Evolutionary conservation across 2,888 invertebrate species (phyloP).

Genomic region (Petrolisthes manimaculis): DNA sequence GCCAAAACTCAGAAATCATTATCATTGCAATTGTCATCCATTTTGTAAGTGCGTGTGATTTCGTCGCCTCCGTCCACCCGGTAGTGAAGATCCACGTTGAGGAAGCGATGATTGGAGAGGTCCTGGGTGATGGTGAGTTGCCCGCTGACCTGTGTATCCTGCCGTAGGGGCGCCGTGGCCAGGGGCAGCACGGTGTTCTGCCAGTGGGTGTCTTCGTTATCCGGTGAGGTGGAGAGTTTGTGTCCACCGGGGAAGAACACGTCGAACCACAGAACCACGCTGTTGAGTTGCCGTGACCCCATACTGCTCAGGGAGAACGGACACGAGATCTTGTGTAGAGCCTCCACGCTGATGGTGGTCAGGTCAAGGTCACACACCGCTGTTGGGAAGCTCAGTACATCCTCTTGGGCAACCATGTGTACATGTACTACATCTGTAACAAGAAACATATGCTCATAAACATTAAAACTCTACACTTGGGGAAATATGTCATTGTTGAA

Average conservation of each 20-base stretch:
- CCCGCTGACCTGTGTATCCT: conserved; percentile 46
- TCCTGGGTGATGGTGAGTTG: conserved; percentile 51
- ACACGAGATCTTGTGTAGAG: conserved; percentile 40
- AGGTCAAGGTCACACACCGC: conserved; percentile 63
- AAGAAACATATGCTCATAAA: background rate
- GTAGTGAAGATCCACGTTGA: conserved; percentile 56
- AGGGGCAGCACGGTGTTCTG: conserved; percentile 62
- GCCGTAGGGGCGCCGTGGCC: conserved; percentile 38
- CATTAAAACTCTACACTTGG: background rate
- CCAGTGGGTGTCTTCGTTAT: conserved; percentile 65
- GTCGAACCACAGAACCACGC: conserved; percentile 65
- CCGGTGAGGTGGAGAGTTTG: conserved; percentile 63
- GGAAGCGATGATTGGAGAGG: conserved; percentile 49
- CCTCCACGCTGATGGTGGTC: conserved; percentile 49
- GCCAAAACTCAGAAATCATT: conserved; percentile 55
- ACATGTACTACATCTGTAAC: conserved; percentile 61
- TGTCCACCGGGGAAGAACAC: conserved; percentile 64
- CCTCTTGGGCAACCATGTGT: conserved; percentile 62
- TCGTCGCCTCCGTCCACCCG: conserved; percentile 47
- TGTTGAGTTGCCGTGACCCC: conserved; percentile 60
- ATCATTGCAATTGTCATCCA: conserved; percentile 63
- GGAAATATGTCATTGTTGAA: too few relatives aligned
- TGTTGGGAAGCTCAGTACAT: conserved; percentile 60
- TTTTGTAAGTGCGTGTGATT: conserved; percentile 47
- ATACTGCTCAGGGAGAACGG: conserved; percentile 57